Evolutionary conservation across 1,140 invertebrate genomes (phyloP), one percentile per base, ranked within the genome.

Genomic region (Apocrypta bakeri): DNA sequence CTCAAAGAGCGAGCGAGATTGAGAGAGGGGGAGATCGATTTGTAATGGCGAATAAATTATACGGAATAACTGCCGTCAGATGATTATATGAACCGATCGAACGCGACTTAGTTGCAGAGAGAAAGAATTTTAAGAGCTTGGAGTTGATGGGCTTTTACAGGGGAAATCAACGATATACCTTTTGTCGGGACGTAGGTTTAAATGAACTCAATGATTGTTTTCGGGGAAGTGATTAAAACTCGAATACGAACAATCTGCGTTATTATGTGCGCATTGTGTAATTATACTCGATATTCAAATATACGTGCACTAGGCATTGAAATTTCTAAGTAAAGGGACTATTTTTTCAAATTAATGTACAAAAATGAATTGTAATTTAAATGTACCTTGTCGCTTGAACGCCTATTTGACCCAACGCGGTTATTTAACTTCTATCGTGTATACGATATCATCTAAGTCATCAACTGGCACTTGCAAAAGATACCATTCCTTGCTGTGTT

Each of bases 371-470:
- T 24, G 1, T 25, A 64, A 64, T 17, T 64, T 21, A 17, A 56
- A 6, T n/a, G 48, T 17, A 40, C 37, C n/a, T n/a, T n/a, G 17
- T n/a, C 40, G n/a, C 74, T n/a, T n/a, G 68, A 75, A 33, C 12
- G 48, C 31, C 74, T 63, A 78, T 61, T 64, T 73, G 11, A 11
- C n/a, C 37, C 48, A 61, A 79, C 27, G 69, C 72, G 75, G 74
- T 69, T 78, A 74, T 79, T 83, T 83, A 83, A 42, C 69, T 79
- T 78, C 85, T 86, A 83, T 88, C 87, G 86, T 83, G 82, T 82
- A 82, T 63, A 56, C 79, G 73, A 77, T 71, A 86, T 88, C 87
- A 87, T 87, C 85, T 84, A 75, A 86, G 84, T 74, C 84, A 80
- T 61, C 82, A 68, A 84, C 85, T 33, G 74, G 76, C 82, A 27